A percentile compares a stretch with the other conserved stretches of the same genome.
These are phyloP conservation scores for Dryadula phaetusa DNA, from an alignment of 2,888 invertebrate species.

Conservation along the genomic window DNA sequence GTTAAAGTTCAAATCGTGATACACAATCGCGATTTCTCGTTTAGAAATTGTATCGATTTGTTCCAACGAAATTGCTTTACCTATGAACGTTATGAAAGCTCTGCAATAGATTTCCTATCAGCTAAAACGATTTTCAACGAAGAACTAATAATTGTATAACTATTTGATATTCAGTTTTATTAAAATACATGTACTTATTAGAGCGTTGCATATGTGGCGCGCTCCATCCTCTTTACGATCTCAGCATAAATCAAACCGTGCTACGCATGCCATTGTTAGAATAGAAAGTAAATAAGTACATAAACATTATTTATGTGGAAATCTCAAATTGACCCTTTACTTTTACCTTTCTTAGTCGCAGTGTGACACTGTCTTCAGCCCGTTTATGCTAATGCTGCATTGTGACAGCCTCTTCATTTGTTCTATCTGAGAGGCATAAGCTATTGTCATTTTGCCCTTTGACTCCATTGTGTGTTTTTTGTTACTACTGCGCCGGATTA, in stretches of 20 bases:
- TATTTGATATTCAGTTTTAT: too few species aligned
- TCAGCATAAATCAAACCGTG: conserved; percentile 36
- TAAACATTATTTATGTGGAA: conserved; percentile 49
- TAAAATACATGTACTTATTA: not conserved
- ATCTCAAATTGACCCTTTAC: conserved; percentile 52
- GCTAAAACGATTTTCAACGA: not conserved
- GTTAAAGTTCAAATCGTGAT: conserved; percentile 60
- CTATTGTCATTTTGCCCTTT: conserved; percentile 81
- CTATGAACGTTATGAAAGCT: not conserved
- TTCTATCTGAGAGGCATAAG: conserved; percentile 67
- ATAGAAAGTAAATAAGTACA: conserved; percentile 48
- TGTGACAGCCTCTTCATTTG: conserved; percentile 78
- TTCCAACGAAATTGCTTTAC: conserved; percentile 28
- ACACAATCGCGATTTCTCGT: conserved; percentile 41
- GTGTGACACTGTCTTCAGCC: conserved; percentile 60
- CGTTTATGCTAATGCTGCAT: conserved; percentile 80
- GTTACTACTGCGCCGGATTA: conserved; percentile 73
- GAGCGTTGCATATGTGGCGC: not conserved
- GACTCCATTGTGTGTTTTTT: conserved; percentile 83
- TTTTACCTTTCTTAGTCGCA: conserved; percentile 47
- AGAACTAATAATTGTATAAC: not conserved
- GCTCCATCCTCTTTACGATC: conserved; percentile 23
- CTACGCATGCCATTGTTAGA: conserved; percentile 46
- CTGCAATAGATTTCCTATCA: not conserved
- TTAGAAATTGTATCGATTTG: conserved; percentile 28